Evolutionary conservation across 2,113 vertebrate species (phyloP).

Genomic region (Ursus arctos): DNA sequence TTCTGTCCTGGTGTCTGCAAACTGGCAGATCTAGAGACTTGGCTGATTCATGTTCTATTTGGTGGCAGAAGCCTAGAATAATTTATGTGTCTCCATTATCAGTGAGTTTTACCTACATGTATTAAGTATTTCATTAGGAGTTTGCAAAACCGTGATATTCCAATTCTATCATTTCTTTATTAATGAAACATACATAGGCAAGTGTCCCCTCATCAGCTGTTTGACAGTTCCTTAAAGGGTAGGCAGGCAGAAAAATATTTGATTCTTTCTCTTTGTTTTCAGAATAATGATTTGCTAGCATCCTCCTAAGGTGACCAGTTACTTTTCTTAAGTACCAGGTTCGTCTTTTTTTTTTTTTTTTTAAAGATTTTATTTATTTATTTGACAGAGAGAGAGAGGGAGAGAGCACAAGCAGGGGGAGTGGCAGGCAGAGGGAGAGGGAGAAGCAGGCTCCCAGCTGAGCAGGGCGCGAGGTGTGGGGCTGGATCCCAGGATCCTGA

Average conservation of each 20-base stretch:
- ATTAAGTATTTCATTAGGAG: constrained; percentile 52
- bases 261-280: constrained; percentile 53
- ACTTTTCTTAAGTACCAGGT: constrained; percentile 35
- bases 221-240: constrained; percentile 40
- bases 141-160: not conserved
- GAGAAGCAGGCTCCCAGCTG: not conserved
- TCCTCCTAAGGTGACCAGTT: not conserved
- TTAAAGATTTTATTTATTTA: not conserved
- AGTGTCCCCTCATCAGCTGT: not conserved
- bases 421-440: not conserved
- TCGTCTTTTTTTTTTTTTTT: not conserved
- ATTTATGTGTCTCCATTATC: not conserved
- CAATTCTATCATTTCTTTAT: constrained; percentile 14
- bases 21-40: not conserved
- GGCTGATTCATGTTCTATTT: not conserved
- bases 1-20: not conserved
- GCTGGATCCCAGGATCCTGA: not conserved
- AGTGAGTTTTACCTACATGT: not conserved
- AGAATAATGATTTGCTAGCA: constrained; percentile 36
- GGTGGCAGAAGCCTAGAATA: not conserved
- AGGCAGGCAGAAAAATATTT: constrained; percentile 30
- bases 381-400: not conserved
- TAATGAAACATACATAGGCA: not conserved
- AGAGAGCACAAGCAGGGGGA: not conserved
- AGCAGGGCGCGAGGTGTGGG: not conserved